phyloP scores from a whole-genome alignment of 2,797 vertebrate species.

The Siniperca scherzeri region DNA sequence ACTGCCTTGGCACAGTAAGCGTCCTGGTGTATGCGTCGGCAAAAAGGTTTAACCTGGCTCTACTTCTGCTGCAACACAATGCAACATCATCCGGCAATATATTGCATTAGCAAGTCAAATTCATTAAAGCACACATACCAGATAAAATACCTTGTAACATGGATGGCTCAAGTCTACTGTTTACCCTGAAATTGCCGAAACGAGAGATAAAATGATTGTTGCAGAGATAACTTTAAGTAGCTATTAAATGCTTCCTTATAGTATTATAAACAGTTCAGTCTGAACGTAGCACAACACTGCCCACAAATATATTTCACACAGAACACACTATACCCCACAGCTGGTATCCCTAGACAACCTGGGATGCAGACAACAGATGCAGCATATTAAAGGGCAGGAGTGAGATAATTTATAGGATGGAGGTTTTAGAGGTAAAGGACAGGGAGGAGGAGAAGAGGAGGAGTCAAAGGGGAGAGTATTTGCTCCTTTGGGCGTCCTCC shows the following conservation, averaged over 20 bases:
- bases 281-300: neutral
- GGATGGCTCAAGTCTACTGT: neutral
- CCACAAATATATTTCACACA: constrained; percentile 4
- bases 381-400: constrained; percentile 11
- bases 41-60: neutral
- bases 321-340: neutral
- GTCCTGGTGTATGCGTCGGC: neutral
- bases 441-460: constrained; percentile 19
- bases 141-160: neutral
- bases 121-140: neutral
- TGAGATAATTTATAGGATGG: constrained; percentile 38
- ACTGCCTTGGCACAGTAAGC: neutral
- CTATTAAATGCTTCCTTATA: too few relatives aligned
- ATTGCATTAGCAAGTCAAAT: neutral
- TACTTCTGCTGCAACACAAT: neutral
- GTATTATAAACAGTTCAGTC: neutral
- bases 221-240: neutral
- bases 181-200: neutral
- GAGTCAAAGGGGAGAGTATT: constrained; percentile 10
- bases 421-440: constrained; percentile 39
- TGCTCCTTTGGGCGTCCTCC: constrained; percentile 34
- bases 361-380: constrained; percentile 11
- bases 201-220: neutral
- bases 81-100: neutral
- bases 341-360: constrained; percentile 1